Evolutionary conservation across 2,797 vertebrate genomes (phyloP).

Genomic region (Falco novaeseelandiae): DNA sequence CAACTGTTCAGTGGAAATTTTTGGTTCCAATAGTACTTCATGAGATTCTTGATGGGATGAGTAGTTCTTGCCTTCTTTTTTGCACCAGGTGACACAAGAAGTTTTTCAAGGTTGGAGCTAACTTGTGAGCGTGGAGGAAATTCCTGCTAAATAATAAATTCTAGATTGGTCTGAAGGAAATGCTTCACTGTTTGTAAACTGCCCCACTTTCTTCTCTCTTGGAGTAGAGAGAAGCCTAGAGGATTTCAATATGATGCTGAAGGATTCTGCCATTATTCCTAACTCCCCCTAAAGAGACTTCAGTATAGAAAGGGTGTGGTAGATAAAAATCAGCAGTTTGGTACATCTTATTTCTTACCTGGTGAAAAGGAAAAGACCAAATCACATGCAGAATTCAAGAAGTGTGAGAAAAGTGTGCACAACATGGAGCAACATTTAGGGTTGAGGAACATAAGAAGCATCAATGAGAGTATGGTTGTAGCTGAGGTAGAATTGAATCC

Average conservation of each 20-base stretch:
- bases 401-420: not conserved
- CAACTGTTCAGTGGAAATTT: not conserved
- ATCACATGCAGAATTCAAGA: not conserved
- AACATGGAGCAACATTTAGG: rapidly evolving
- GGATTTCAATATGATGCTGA: not conserved
- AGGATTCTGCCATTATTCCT: not conserved
- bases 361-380: not conserved
- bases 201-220: not conserved
- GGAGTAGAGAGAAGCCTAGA: not conserved
- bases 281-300: not conserved
- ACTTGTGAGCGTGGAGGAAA: not conserved
- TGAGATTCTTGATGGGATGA: not conserved
- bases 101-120: not conserved
- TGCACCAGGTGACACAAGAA: not conserved
- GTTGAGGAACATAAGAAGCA: not conserved
- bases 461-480: not conserved
- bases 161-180: not conserved
- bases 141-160: not conserved
- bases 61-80: not conserved
- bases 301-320: not conserved
- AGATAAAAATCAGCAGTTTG: not conserved
- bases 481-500: not conserved
- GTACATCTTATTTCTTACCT: not conserved
- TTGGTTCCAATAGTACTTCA: not conserved
- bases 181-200: not conserved